Evolutionary conservation across 2,888 invertebrate species (phyloP).

Genomic region (Sturmia bella): DNA sequence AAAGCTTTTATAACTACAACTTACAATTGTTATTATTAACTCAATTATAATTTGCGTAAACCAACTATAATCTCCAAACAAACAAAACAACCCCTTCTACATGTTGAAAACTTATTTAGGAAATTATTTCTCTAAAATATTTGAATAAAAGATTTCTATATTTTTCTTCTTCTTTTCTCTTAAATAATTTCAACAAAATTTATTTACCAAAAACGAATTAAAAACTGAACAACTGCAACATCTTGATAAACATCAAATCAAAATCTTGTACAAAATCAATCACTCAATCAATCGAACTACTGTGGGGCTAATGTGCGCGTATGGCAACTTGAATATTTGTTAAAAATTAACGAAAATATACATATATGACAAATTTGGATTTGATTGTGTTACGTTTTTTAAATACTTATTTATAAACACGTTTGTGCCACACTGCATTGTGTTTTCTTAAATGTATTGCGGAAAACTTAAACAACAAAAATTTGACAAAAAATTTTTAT

Average conservation of each 20-base stretch:
- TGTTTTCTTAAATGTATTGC: slow-evolving; percentile 45
- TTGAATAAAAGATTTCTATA: slow-evolving; percentile 60
- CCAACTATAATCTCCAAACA: slow-evolving; percentile 32
- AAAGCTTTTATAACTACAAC: slow-evolving; percentile 54
- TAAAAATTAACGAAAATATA: slow-evolving; percentile 38
- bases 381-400: slow-evolving; percentile 57
- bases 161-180: slow-evolving; percentile 67
- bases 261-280: slow-evolving; percentile 16
- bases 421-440: slow-evolving; percentile 51
- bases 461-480: slow-evolving; percentile 15
- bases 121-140: background rate
- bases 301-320: slow-evolving; percentile 58
- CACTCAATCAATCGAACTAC: slow-evolving; percentile 10
- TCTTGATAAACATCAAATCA: slow-evolving; percentile 51
- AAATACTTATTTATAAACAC: slow-evolving; percentile 67
- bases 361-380: slow-evolving; percentile 49
- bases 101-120: slow-evolving; percentile 40
- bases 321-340: slow-evolving; percentile 65
- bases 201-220: slow-evolving; percentile 32
- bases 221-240: slow-evolving; percentile 67
- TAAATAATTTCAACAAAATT: slow-evolving; percentile 49
- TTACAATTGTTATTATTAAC: slow-evolving; percentile 46
- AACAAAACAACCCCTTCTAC: slow-evolving; percentile 42
- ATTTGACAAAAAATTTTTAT: slow-evolving; percentile 13
- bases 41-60: slow-evolving; percentile 52